Evolutionary conservation across 1,140 invertebrate genomes (phyloP).

Genomic region (Drosophila pandora): DNA sequence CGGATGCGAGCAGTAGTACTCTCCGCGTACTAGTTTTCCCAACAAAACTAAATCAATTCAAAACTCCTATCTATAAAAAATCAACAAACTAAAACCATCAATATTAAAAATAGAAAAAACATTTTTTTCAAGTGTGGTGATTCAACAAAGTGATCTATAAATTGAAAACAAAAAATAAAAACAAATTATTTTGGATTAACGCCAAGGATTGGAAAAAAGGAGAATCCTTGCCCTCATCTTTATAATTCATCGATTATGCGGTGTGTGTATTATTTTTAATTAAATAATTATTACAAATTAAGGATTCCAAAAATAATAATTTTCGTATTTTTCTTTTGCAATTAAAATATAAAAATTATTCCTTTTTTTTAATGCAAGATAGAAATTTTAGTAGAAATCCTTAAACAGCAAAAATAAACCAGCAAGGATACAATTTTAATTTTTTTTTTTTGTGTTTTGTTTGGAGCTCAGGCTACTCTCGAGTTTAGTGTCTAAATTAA

Average conservation of each 20-base stretch:
- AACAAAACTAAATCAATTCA: not conserved
- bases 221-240: conserved; percentile 26
- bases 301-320: not conserved
- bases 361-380: too few species aligned
- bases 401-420: too few species aligned
- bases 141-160: conserved; percentile 8
- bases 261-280: conserved; percentile 79
- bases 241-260: conserved; percentile 69
- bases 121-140: conserved; percentile 62
- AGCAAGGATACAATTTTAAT: too few species aligned
- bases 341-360: not conserved
- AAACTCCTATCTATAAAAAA: not conserved
- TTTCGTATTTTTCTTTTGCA: too few species aligned
- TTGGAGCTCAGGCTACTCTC: conserved; percentile 36
- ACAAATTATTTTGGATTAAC: not conserved
- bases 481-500: conserved; percentile 53
- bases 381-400: too few species aligned
- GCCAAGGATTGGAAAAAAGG: conserved; percentile 4
- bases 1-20: conserved; percentile 76
- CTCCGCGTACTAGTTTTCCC: conserved; percentile 47
- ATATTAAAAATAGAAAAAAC: not conserved
- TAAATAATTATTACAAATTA: conserved; percentile 2
- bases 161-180: not conserved
- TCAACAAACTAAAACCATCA: not conserved
- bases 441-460: not conserved